Percentiles rank a stretch among this genome's conserved stretches.
Conservation (phyloP, 2,113 vertebrate genomes). For the Hippocampus comes region DNA sequence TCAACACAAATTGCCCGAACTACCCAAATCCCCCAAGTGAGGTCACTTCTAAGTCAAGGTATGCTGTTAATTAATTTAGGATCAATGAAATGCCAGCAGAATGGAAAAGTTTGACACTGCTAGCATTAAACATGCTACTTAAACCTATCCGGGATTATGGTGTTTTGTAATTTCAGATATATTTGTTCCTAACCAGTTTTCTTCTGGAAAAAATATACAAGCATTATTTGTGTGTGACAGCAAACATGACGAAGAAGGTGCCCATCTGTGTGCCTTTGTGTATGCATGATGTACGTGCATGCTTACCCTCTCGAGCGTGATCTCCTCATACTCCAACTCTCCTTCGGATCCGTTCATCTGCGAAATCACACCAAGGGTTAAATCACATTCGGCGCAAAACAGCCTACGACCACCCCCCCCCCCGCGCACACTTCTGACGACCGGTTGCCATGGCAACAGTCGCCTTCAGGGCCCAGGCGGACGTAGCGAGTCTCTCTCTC, state of each 20-base stretch:
- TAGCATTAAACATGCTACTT: too few relatives aligned
- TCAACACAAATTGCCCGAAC: too few relatives aligned
- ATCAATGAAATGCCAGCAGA: too few relatives aligned
- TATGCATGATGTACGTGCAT: background rate
- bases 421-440: conserved; percentile 12
- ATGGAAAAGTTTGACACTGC: too few relatives aligned
- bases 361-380: conserved; percentile 18
- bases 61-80: too few relatives aligned
- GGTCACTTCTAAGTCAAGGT: too few relatives aligned
- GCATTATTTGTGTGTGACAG: background rate
- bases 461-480: conserved; percentile 34
- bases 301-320: conserved; percentile 85
- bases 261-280: background rate
- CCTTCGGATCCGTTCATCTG: conserved; percentile 88
- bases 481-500: conserved; percentile 34
- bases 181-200: too few relatives aligned
- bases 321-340: conserved; percentile 88
- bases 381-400: conserved; percentile 18
- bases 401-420: too few relatives aligned
- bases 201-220: too few relatives aligned
- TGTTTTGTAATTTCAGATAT: too few relatives aligned
- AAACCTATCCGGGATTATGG: too few relatives aligned
- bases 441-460: conserved; percentile 58
- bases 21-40: too few relatives aligned
- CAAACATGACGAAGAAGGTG: background rate